Percentiles rank a stretch among this genome's conserved stretches.
These are phyloP conservation scores for Lordiphosa andalusiaca DNA, from an alignment of 2,888 invertebrate species.

Conservation along the genomic window DNA sequence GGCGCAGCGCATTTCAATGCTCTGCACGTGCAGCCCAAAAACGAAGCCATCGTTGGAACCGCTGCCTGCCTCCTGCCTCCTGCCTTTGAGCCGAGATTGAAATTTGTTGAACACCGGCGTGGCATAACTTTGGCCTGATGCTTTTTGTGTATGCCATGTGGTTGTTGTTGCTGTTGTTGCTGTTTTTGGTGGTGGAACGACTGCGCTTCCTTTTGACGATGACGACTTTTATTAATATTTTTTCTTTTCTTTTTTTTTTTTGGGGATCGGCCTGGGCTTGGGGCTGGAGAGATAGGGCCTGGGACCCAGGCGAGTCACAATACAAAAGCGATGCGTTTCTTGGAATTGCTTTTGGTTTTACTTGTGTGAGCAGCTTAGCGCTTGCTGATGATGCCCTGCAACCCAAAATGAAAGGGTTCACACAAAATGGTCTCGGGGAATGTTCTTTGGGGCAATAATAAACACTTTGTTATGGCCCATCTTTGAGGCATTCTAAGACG, in stretches of 20 bases:
- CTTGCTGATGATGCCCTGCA: constrained; percentile 33
- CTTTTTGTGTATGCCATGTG: constrained; percentile 18
- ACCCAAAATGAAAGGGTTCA: background rate
- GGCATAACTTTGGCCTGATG: constrained; percentile 52
- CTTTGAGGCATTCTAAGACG: too few species aligned
- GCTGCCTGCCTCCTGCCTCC: constrained; percentile 41
- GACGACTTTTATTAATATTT: constrained; percentile 71
- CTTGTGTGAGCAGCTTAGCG: constrained; percentile 46
- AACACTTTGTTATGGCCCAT: too few species aligned
- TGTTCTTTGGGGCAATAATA: background rate
- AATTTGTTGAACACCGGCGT: constrained; percentile 74
- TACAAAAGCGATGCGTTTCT: constrained; percentile 62
- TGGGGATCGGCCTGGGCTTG: constrained; percentile 58
- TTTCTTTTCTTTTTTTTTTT: constrained; percentile 8
- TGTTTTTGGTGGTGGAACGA: constrained; percentile 24
- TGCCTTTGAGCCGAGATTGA: constrained; percentile 70
- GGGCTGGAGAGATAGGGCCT: constrained; percentile 20
- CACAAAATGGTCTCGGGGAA: constrained; percentile 1
- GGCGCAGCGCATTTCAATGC: constrained; percentile 70
- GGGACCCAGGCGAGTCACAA: constrained; percentile 38
- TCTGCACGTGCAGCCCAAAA: constrained; percentile 62
- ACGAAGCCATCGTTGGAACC: constrained; percentile 4
- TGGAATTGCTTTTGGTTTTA: constrained; percentile 43
- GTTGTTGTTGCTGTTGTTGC: constrained; percentile 7
- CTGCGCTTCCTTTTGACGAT: constrained; percentile 71